Base-by-base conservation (phyloP, 2,888 invertebrate genomes). In the Chymomyza amoena region DNA sequence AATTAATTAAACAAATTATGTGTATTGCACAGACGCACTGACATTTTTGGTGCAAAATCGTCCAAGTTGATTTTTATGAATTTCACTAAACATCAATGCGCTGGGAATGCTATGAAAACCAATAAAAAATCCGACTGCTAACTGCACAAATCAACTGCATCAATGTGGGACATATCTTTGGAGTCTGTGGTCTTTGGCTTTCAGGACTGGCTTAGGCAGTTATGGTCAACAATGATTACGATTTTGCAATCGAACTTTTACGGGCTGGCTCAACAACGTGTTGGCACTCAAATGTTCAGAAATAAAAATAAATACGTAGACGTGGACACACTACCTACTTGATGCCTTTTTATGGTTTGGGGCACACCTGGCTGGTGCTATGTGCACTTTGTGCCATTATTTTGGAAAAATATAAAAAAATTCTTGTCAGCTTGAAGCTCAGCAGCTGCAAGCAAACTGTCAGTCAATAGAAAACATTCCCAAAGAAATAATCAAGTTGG, bases 1-100 rank as follows among this genome's bases (percentile, higher is more conserved):
- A 89, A 85, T 85, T 89, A 85, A 85, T 85, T 85, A 85, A 89
- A 85, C 84, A 85, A 85, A 85, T 85, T 89, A 85, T 87, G 86
- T 87, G 78, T 66, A 86, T 89, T 88, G 89, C 84, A 76, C 87
- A 86, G 88, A 76, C 73, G 73, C 76, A 72, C 80, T 87, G 89
- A 87, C 89, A 68, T 88, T 89, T 89, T 89, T 89, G 89, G 88
- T 88, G 64, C 84, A 79, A 70, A 69, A 75, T 72, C 70, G 70
- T 60, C 28, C 71, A 62, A 69, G 56, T 75, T 73, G 81, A 80
- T 78, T 80, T 84, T 84, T 84, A 84, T 84, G 83, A 88, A 84
- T 89, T 84, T 84, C 86, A 88, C 89, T 87, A 87, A 87, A 64
- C 51, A 32, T 16, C 51, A 13, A 25, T 63, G 60, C 67, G 75